These are phyloP conservation scores for Diaperis boleti DNA, from an alignment of 2,888 invertebrate species.

Conservation along the genomic window DNA sequence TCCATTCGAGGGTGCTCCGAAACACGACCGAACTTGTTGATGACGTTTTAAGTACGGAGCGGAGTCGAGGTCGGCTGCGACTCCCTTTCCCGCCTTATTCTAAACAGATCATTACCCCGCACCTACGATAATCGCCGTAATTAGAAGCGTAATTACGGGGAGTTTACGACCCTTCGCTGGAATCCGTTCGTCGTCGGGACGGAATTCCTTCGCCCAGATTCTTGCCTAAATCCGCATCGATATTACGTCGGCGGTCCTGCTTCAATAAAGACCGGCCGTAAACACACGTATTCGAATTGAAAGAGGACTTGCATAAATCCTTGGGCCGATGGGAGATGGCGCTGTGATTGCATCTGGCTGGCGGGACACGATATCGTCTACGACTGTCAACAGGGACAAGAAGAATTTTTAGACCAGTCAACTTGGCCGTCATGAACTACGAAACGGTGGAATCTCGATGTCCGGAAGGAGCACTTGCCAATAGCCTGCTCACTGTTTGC, in stretches of 20 bases:
- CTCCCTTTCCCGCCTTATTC: conserved; percentile 30
- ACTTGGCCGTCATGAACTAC: too few relatives aligned
- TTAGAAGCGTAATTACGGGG: conserved; percentile 42
- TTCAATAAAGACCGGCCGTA: conserved; percentile 29
- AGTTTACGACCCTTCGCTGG: conserved; percentile 37
- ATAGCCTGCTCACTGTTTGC: too few relatives aligned
- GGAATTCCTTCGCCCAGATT: conserved; percentile 35
- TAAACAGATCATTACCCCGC: conserved; percentile 42
- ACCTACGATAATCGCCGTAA: conserved; percentile 42
- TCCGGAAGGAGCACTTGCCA: too few relatives aligned
- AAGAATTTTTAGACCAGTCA: too few relatives aligned
- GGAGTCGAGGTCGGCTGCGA: conserved; percentile 3
- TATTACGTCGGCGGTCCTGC: conserved; percentile 27
- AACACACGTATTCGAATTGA: too few relatives aligned
- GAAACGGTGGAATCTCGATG: too few relatives aligned
- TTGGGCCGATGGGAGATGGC: too few relatives aligned
- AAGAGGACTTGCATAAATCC: too few relatives aligned
- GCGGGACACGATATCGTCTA: too few relatives aligned
- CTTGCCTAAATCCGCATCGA: conserved; percentile 32
- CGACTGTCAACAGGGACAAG: too few relatives aligned
- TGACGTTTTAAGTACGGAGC: conserved; percentile 26
- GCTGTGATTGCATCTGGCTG: too few relatives aligned
- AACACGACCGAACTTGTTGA: neutral
- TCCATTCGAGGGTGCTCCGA: neutral
- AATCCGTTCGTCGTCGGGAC: conserved; percentile 23